These are phyloP conservation scores for Lepus americanus DNA, from an alignment of 2,113 vertebrate genomes.

Conservation along the genomic window DNA sequence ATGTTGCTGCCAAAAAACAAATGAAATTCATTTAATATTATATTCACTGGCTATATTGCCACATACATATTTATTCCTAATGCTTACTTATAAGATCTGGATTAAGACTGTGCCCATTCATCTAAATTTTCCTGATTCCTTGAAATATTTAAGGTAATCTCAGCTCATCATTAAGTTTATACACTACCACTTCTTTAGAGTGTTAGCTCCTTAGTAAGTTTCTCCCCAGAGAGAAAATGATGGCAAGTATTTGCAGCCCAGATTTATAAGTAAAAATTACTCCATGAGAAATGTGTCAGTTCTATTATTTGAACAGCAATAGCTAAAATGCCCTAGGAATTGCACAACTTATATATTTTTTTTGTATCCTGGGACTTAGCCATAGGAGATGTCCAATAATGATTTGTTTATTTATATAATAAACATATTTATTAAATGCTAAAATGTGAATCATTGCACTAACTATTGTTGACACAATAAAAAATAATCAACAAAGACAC, in stretches of 20 bases:
- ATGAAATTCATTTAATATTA: too few relatives aligned
- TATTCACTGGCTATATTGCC: background rate
- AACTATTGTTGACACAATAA: background rate
- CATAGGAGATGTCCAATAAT: background rate
- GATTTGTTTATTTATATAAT: background rate
- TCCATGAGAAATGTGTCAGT: slow-evolving; percentile 1
- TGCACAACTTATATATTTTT: background rate
- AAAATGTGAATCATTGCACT: background rate
- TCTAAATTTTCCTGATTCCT: slow-evolving; percentile 46
- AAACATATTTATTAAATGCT: slow-evolving; percentile 47
- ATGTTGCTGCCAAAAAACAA: too few relatives aligned
- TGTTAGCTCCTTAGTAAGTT: background rate
- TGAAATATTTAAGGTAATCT: slow-evolving; percentile 54
- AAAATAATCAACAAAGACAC: background rate
- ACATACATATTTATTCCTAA: background rate
- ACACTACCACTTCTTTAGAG: background rate
- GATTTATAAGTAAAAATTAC: slow-evolving; percentile 33
- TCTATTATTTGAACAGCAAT: slow-evolving; percentile 28
- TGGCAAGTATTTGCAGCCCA: background rate
- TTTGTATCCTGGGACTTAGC: background rate
- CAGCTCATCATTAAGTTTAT: slow-evolving; percentile 28
- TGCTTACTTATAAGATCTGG: background rate
- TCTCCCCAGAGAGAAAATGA: slow-evolving; percentile 31
- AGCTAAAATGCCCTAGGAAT: background rate
- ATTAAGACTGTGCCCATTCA: background rate